These are phyloP conservation scores for Torymus tubicola DNA, from an alignment of 2,888 invertebrate genomes.

Conservation along the genomic window DNA sequence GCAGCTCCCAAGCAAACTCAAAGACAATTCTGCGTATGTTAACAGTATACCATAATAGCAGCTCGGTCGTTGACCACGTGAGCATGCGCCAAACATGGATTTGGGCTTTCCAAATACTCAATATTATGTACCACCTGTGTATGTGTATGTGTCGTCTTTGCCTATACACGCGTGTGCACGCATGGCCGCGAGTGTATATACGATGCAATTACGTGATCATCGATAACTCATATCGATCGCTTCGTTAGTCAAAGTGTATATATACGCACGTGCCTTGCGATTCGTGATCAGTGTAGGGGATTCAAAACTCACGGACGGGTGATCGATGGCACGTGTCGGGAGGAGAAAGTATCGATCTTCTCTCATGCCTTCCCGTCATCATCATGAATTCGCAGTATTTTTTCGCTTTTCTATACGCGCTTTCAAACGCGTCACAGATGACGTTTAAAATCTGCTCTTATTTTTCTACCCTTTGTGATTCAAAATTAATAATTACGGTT, in stretches of 20 bases:
- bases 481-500: too few relatives aligned
- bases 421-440: too few relatives aligned
- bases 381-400: background rate
- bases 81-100: conserved; percentile 15
- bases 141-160: too few relatives aligned
- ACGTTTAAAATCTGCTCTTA: too few relatives aligned
- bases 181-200: background rate
- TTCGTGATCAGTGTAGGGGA: background rate
- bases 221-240: conserved; percentile 47
- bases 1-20: too few relatives aligned
- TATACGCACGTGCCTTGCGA: background rate
- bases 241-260: conserved; percentile 39
- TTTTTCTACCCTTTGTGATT: too few relatives aligned
- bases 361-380: background rate
- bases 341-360: background rate
- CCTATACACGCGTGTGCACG: too few relatives aligned
- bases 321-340: conserved; percentile 22
- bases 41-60: conserved; percentile 1
- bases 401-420: too few relatives aligned
- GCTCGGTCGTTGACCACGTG: background rate
- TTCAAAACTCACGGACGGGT: background rate
- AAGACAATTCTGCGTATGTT: background rate
- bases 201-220: conserved; percentile 47
- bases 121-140: background rate
- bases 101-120: conserved; percentile 8